These are phyloP conservation scores for Microtus ochrogaster DNA, from an alignment of 2,113 vertebrate species.

Conservation along the genomic window DNA sequence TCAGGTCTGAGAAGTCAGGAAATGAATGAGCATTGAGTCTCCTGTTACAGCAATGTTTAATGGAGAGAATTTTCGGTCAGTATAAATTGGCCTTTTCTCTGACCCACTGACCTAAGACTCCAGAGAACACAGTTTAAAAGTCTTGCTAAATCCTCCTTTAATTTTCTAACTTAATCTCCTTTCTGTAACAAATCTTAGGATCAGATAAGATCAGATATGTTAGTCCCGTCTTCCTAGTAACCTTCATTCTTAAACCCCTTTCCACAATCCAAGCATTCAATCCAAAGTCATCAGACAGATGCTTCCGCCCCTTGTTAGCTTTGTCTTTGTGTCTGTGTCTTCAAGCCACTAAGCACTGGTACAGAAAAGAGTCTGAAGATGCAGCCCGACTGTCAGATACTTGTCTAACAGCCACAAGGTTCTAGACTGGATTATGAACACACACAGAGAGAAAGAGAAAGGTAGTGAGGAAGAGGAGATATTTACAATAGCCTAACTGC, in stretches of 20 bases:
- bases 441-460: not conserved
- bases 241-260: not conserved
- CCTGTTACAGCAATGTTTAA: too few species aligned
- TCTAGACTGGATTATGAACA: not conserved
- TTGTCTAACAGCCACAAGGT: not conserved
- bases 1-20: too few species aligned
- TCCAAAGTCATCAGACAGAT: not conserved
- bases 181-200: not conserved
- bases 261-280: not conserved
- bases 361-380: not conserved
- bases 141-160: not conserved
- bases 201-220: not conserved
- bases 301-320: rapidly evolving
- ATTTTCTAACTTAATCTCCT: conserved; percentile 6
- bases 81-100: not conserved
- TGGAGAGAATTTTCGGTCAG: not conserved
- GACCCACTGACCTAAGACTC: not conserved
- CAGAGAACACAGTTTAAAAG: not conserved
- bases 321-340: not conserved
- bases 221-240: not conserved
- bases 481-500: not conserved
- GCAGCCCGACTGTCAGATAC: not conserved
- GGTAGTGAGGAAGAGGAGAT: not conserved
- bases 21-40: too few species aligned
- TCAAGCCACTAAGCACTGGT: not conserved